A percentile compares a stretch with the other conserved stretches of the same genome.
phyloP scores from a whole-genome alignment of 2,888 invertebrate genomes.

The Leptura quadrifasciata region DNA sequence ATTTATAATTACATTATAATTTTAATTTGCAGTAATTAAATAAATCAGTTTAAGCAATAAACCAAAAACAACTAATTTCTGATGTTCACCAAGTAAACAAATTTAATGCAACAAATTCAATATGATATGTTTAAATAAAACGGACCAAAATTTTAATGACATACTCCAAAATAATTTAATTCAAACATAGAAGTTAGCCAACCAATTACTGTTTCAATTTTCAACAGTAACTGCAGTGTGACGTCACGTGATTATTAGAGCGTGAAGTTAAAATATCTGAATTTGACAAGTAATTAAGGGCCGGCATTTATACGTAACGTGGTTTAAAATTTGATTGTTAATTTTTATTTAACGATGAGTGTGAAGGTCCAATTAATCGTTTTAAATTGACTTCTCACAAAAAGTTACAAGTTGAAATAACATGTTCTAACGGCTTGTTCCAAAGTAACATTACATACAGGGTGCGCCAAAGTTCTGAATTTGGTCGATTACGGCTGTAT shows the following conservation, averaged over 20 bases:
- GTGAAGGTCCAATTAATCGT: slow-evolving; percentile 2
- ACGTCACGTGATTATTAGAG: slow-evolving; percentile 10
- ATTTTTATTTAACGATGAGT: slow-evolving; percentile 8
- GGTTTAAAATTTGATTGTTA: slow-evolving; percentile 17
- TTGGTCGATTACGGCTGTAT: too few species aligned
- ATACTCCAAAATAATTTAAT: slow-evolving; percentile 14
- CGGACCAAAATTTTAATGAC: background rate
- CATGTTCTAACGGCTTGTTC: background rate
- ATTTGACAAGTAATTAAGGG: slow-evolving; percentile 27
- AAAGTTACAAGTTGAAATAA: background rate
- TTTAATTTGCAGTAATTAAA: background rate
- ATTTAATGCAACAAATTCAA: background rate
- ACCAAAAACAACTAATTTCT: background rate
- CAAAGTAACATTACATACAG: too few species aligned
- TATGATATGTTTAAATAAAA: background rate
- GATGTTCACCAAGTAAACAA: background rate
- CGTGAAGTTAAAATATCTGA: slow-evolving; percentile 22
- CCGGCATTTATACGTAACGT: background rate
- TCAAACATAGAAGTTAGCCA: background rate
- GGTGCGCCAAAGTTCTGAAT: too few species aligned
- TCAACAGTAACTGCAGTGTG: slow-evolving; percentile 8
- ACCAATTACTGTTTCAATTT: slow-evolving; percentile 18
- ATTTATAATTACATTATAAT: background rate
- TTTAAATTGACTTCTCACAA: background rate
- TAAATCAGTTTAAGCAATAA: background rate